Conservation (phyloP, 2,113 vertebrate genomes). For the Petaurus breviceps region DNA sequence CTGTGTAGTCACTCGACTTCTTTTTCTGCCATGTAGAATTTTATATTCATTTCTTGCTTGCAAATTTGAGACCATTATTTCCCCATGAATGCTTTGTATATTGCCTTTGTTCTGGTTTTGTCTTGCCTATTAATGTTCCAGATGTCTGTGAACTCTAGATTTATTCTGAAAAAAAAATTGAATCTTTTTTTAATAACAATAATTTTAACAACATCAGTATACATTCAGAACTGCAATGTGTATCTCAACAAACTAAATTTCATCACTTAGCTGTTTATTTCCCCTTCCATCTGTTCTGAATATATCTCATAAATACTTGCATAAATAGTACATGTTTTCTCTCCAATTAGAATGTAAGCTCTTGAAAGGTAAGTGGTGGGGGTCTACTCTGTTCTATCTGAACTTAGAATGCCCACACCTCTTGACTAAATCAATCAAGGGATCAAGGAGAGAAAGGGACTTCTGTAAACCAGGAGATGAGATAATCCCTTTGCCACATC, state of each 20-base stretch:
- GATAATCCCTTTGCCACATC: not conserved
- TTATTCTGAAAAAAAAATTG: not conserved
- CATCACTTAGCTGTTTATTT: not conserved
- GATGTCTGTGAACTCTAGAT: not conserved
- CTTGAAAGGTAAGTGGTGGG: not conserved
- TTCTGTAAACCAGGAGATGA: not conserved
- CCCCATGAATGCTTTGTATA: not conserved
- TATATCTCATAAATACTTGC: not conserved
- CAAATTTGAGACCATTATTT: not conserved
- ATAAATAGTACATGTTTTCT: not conserved
- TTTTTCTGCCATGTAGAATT: not conserved
- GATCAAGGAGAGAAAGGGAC: not conserved
- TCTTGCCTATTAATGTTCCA: not conserved
- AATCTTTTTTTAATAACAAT: not conserved
- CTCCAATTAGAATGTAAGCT: not conserved
- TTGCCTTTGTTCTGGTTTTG: not conserved
- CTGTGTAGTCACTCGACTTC: not conserved
- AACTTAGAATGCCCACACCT: not conserved
- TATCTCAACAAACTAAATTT: not conserved
- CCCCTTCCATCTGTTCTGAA: not conserved
- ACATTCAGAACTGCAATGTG: not conserved
- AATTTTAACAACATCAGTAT: not conserved
- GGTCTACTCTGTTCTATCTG: not conserved
- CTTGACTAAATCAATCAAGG: not conserved
- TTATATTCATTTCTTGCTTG: not conserved